Evolutionary conservation across 64 coral and sea anemone genomes (phyloP), one percentile per base, ranked within the genome.

Genomic region (Platygyra sinensis): DNA sequence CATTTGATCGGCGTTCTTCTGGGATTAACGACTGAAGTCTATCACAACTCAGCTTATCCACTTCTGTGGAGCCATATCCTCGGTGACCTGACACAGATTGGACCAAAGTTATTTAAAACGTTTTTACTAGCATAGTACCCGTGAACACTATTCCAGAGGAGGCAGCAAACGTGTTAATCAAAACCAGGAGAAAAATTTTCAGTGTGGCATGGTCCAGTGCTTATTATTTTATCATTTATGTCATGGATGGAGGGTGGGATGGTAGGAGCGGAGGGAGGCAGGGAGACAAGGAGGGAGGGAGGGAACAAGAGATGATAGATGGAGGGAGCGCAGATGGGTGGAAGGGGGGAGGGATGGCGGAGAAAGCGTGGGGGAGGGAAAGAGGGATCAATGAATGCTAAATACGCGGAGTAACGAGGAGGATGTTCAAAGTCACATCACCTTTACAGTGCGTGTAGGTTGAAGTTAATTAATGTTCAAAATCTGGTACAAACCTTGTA

Each of bases 41-140:
- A 38, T 38, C 61, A 33, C 17, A 65, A 67, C 57, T 81, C 14
- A 85, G 81, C 50, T 73, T 60, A 59, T 62, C 73, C 50, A 65
- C 74, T 72, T 87, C 90, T 72, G 84, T 86, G 5, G 90, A 92
- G n/a, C 90, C 90, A 72, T 92, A 92, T 24, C 90, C 90, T 32
- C 83, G 90, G 33, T 92, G 90, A 72, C 90, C 90, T 92, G 33
- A 38, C 13, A 22, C 50, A 49, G 64, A 3, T 10, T 27, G 10
- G 29, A 27, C 5, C 6, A 24, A 27, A 2, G 25, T 28, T 19
- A 22, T 8, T 65, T 24, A 65, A 20, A 17, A 24, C 0, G 62
- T 15, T 57, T 57, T 14, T 57, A 57, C 54, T 57, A 0, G 15
- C 54, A 57, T 57, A 16, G 11, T 16, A 57, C 54, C 15, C 10